phyloP scores from a whole-genome alignment of 2,113 vertebrate species.

The Tursiops truncatus region DNA sequence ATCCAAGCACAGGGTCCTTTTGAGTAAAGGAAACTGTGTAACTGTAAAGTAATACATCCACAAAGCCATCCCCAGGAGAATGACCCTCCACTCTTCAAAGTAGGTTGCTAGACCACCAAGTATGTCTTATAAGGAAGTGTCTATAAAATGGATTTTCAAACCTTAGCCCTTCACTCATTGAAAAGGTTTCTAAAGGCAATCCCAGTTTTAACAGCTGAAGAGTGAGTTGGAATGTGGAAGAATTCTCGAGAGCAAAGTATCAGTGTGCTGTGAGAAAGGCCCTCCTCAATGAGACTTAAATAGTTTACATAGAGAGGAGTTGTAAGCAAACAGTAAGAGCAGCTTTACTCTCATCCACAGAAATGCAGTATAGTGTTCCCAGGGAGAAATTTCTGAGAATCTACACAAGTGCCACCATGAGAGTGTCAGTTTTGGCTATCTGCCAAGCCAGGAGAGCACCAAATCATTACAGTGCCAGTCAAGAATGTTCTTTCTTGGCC shows the following conservation, averaged over 20 bases:
- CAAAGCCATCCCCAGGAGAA: background rate
- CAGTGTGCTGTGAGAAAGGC: background rate
- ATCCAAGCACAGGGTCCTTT: background rate
- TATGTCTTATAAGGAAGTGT: background rate
- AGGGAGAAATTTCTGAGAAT: background rate
- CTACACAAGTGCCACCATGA: background rate
- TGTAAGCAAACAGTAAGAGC: background rate
- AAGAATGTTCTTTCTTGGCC: background rate
- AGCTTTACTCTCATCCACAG: background rate
- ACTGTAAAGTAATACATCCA: background rate
- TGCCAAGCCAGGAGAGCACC: background rate
- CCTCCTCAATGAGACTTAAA: background rate
- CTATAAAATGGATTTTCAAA: background rate
- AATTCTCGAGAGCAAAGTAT: background rate
- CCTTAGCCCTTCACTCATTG: background rate
- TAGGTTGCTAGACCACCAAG: background rate
- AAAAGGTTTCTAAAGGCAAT: background rate
- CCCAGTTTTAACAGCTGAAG: background rate
- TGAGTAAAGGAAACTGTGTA: background rate
- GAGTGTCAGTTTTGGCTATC: background rate
- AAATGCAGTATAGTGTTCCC: background rate
- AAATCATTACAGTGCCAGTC: background rate
- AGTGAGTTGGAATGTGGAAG: background rate
- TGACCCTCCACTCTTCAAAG: background rate
- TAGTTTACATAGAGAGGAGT: background rate